Conservation (phyloP, 2,113 vertebrate genomes). For the Arvicanthis niloticus region DNA sequence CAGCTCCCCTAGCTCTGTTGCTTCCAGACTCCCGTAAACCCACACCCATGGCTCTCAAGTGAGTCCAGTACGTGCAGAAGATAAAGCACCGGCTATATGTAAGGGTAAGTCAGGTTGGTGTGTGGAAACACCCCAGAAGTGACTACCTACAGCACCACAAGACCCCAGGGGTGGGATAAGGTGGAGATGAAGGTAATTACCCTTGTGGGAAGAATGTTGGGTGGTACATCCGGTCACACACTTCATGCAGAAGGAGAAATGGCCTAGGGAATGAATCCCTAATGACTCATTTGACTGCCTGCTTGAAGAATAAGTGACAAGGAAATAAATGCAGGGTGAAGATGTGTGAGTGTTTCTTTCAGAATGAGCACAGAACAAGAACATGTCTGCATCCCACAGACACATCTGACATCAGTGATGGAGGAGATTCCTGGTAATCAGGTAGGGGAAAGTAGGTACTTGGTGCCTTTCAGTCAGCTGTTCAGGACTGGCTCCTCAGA, state of each 20-base stretch:
- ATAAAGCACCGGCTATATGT: background rate
- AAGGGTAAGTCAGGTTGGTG: background rate
- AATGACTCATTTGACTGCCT: slow-evolving; percentile 26
- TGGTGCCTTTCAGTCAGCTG: background rate
- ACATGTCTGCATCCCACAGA: background rate
- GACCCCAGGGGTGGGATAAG: background rate
- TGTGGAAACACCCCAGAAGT: background rate
- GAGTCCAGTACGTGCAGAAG: background rate
- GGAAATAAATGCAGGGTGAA: background rate
- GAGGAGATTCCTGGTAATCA: background rate
- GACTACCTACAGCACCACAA: background rate
- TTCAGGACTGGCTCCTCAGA: background rate
- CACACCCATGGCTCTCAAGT: background rate
- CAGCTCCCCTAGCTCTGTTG: background rate
- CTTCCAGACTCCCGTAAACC: background rate
- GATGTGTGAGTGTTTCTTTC: background rate
- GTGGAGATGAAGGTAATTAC: background rate
- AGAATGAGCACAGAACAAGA: background rate
- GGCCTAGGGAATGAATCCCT: background rate
- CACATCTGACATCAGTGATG: background rate
- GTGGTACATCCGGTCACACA: background rate
- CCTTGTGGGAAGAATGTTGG: background rate
- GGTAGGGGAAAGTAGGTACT: background rate
- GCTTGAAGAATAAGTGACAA: slow-evolving; percentile 6
- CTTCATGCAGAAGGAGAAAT: background rate